Evolutionary conservation across 2,888 invertebrate genomes (phyloP).

Genomic region (Mesorhabditis spiculigera): DNA sequence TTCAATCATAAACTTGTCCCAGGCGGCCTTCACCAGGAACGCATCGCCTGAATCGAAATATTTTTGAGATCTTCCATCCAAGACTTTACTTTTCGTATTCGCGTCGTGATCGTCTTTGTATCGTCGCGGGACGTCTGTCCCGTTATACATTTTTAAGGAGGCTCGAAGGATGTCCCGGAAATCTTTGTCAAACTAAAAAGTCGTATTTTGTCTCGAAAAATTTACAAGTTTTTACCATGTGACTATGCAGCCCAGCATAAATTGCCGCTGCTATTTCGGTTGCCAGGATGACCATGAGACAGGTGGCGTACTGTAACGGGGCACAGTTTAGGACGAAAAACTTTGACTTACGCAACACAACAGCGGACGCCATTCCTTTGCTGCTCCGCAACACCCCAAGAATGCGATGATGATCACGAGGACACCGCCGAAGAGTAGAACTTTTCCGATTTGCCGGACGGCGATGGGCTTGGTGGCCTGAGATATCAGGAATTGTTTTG

Average conservation of each 20-base stretch:
- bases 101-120: constrained; percentile 19
- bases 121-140: constrained; percentile 39
- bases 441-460: constrained; percentile 54
- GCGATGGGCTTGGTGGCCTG: constrained; percentile 45
- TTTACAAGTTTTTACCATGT: constrained; percentile 39
- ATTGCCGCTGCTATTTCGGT: constrained; percentile 55
- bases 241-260: constrained; percentile 54
- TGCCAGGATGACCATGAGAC: constrained; percentile 56
- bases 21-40: constrained; percentile 53
- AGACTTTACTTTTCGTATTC: not conserved
- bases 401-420: constrained; percentile 56
- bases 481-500: too few species aligned
- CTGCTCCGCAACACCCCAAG: constrained; percentile 56
- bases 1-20: constrained; percentile 58
- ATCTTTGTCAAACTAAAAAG: constrained; percentile 54
- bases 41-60: constrained; percentile 10
- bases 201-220: not conserved
- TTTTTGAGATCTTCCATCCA: not conserved
- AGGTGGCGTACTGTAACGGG: constrained; percentile 56
- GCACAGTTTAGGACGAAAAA: too few species aligned
- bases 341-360: constrained; percentile 54
- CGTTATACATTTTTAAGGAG: constrained; percentile 55
- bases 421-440: constrained; percentile 53
- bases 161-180: constrained; percentile 53
- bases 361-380: constrained; percentile 57